phyloP scores from a whole-genome alignment of 2,113 vertebrate species.

The Merops nubicus region DNA sequence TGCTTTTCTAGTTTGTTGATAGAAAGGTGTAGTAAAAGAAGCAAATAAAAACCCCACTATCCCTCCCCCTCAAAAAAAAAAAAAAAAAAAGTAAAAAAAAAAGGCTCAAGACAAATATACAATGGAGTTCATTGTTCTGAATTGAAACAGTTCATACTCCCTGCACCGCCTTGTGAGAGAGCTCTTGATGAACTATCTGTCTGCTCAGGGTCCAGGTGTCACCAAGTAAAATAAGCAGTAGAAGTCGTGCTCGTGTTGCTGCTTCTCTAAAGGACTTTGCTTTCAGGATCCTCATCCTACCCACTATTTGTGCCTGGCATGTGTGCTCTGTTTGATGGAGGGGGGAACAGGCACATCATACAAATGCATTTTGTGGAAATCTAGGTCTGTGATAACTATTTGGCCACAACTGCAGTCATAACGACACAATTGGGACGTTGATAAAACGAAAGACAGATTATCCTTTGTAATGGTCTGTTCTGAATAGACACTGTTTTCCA shows the following conservation, averaged over 20 bases:
- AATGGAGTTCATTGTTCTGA: not conserved
- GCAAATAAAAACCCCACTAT: too few relatives aligned
- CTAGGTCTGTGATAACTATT: not conserved
- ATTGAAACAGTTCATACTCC: not conserved
- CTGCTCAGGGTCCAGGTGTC: not conserved
- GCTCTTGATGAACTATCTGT: not conserved
- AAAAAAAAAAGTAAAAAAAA: not conserved
- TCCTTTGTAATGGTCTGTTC: not conserved
- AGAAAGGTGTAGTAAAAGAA: not conserved
- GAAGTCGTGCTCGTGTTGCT: not conserved
- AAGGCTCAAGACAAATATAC: not conserved
- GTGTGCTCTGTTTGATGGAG: not conserved
- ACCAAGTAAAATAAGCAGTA: not conserved
- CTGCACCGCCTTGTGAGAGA: fast-evolving
- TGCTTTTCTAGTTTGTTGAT: not conserved
- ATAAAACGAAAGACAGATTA: not conserved
- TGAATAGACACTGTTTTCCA: not conserved
- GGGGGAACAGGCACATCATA: not conserved
- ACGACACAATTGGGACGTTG: not conserved
- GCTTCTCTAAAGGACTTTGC: not conserved
- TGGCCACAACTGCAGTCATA: not conserved
- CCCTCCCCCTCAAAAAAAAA: too few relatives aligned
- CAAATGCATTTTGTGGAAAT: not conserved
- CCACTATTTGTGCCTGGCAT: not conserved
- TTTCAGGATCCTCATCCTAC: not conserved